Percentiles rank a stretch among this genome's conserved stretches.
Evolutionary conservation across 1,140 invertebrate species (phyloP).

Genomic region (Sitophilus oryzae): DNA sequence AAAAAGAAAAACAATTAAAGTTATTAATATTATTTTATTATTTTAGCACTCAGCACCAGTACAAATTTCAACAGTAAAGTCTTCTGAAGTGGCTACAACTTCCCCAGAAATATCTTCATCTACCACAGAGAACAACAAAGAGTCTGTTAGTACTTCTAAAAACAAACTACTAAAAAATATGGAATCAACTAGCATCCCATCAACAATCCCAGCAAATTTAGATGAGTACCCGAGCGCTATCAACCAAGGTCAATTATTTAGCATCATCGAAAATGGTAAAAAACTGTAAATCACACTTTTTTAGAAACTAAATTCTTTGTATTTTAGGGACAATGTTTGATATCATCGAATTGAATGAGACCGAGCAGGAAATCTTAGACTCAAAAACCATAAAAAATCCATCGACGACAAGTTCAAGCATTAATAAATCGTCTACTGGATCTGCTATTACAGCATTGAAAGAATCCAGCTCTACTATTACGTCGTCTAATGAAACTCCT

Average conservation of each 20-base stretch:
- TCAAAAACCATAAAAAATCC: constrained; percentile 16
- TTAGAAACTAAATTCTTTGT: neutral
- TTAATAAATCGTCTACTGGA: neutral
- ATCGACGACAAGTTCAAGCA: neutral
- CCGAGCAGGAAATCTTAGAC: constrained; percentile 26
- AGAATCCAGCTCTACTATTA: constrained; percentile 9
- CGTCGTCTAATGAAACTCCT: constrained; percentile 10
- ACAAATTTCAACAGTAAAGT: no score
- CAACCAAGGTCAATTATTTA: constrained; percentile 43
- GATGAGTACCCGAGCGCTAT: constrained; percentile 40
- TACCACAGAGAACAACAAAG: no score
- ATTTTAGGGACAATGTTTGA: constrained; percentile 40
- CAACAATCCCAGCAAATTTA: constrained; percentile 9
- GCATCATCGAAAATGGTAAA: constrained; percentile 43
- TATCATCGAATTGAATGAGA: constrained; percentile 41
- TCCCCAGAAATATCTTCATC: no score
- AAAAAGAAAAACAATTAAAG: no score
- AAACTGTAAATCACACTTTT: neutral
- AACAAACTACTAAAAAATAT: no score
- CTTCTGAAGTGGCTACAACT: no score
- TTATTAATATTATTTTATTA: no score
- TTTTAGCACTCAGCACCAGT: no score
- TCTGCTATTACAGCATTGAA: neutral
- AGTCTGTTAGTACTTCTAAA: no score
- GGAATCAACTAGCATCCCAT: no score